Evolutionary conservation across 2,888 invertebrate species (phyloP), one percentile per base, ranked within the genome.

Genomic region (Salticus scenicus): DNA sequence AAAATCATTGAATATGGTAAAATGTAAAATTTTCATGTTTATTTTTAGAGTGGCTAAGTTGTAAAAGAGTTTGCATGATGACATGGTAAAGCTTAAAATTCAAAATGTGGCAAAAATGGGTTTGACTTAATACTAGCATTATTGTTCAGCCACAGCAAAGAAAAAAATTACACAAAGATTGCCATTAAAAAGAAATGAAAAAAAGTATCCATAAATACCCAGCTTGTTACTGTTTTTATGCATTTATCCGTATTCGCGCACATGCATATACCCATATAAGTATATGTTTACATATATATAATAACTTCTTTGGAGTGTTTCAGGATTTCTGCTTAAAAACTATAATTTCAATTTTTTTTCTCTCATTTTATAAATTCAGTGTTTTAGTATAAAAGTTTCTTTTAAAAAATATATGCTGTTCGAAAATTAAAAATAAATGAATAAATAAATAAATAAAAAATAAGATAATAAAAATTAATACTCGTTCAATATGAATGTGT

Each of bases 51-150:
- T 76, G 81, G 70, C 82, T 83, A 73, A 76, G 66, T 37, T 33
- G 30, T 78, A 78, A 69, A 75, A 82, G 74, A 70, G 81, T 51
- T 73, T 71, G 27, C 37, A 82, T 66, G 76, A 83, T 75, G 75
- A 83, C 57, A 42, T 70, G 31, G 69, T 70, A 37, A 69, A 81
- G 75, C 76, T 72, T 76, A 83, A 72, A 75, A 83, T 37, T 76
- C 47, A 33, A 69, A 77, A 51, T 74, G 80, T 37, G 67, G 24
- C 33, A 67, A 70, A 47, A 57, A 75, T 74, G 41, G 67, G 67
- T 63, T 37, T 69, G 74, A 57, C 51, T 81, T 67, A 78, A n/a
- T 37, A 78, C 71, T 78, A 57, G 69, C 70, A 37, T 41, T 70
- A 37, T 42, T 69, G 31, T 24, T 76, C 28, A 67, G 67, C 33